These are phyloP conservation scores for Leptinotarsa undecemlineata DNA, from an alignment of 1,140 invertebrate genomes.

Conservation along the genomic window DNA sequence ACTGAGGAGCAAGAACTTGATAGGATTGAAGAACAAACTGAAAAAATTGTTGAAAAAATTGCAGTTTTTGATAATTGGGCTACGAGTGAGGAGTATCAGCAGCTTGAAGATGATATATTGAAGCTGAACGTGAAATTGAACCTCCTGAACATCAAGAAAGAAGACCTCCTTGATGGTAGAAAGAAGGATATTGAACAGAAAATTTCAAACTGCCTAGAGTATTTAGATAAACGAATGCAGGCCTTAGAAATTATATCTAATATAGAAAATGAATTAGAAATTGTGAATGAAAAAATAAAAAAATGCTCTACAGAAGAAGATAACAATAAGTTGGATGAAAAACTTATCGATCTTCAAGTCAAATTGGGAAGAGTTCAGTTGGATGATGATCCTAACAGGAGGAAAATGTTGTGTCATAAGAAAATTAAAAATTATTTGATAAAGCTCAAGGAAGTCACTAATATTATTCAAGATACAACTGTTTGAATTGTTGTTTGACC, in stretches of 20 bases:
- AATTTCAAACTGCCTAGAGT: slow-evolving; percentile 9
- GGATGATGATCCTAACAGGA: slow-evolving; percentile 26
- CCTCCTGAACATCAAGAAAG: slow-evolving; percentile 4
- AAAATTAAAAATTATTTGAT: slow-evolving; percentile 5
- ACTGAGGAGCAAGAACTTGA: slow-evolving; percentile 10
- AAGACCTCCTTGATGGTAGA: neutral
- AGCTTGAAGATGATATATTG: slow-evolving; percentile 20
- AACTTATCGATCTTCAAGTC: slow-evolving; percentile 37
- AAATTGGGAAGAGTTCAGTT: slow-evolving; percentile 33
- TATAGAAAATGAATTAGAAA: neutral
- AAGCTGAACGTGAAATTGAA: slow-evolving; percentile 21
- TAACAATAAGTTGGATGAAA: slow-evolving; percentile 34
- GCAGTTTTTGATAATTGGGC: slow-evolving; percentile 7
- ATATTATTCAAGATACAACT: neutral
- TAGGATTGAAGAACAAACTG: slow-evolving; percentile 30
- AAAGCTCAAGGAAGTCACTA: neutral
- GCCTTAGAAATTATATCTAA: slow-evolving; percentile 11
- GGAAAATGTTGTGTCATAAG: slow-evolving; percentile 12
- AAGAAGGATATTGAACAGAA: neutral
- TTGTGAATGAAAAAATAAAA: slow-evolving; percentile 15
- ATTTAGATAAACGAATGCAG: slow-evolving; percentile 28
- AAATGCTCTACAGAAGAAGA: slow-evolving; percentile 19
- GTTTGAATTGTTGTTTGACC: neutral
- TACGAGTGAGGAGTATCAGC: slow-evolving; percentile 16
- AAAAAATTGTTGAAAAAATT: neutral